Conservation (phyloP, 2,797 vertebrate species). For the Graptemys geographica region DNA sequence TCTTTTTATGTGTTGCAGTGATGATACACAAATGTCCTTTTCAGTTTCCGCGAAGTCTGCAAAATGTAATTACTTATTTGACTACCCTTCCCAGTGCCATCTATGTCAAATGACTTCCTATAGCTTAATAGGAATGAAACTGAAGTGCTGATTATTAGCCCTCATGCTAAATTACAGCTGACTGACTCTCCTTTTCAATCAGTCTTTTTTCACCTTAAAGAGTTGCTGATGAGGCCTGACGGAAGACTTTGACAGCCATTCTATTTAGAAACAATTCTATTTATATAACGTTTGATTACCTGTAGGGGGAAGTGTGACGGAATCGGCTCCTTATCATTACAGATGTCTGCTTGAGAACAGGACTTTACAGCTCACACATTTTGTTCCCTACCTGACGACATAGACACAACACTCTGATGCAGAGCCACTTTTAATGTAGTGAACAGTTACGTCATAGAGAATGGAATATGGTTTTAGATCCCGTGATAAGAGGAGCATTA, state of each 20-base stretch:
- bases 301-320: conserved; percentile 15
- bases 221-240: conserved; percentile 50
- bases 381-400: background rate
- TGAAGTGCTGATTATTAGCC: conserved; percentile 58
- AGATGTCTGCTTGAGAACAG: background rate
- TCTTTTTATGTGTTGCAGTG: background rate
- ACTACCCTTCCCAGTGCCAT: conserved; percentile 21
- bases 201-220: conserved; percentile 28
- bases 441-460: background rate
- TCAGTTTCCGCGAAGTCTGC: background rate
- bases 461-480: fast-evolving
- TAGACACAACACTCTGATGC: background rate
- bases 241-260: conserved; percentile 54
- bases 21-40: background rate
- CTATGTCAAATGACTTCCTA: conserved; percentile 50
- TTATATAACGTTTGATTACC: conserved; percentile 60
- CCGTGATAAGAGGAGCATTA: background rate
- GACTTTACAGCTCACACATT: background rate
- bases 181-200: conserved; percentile 55
- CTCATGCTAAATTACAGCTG: conserved; percentile 49
- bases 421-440: background rate
- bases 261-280: conserved; percentile 60
- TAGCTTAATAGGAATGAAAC: conserved; percentile 55
- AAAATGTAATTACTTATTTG: conserved; percentile 46
- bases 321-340: conserved; percentile 30